Evolutionary conservation across 1,140 invertebrate genomes (phyloP).

Genomic region (Anagrus nilaparvatae): DNA sequence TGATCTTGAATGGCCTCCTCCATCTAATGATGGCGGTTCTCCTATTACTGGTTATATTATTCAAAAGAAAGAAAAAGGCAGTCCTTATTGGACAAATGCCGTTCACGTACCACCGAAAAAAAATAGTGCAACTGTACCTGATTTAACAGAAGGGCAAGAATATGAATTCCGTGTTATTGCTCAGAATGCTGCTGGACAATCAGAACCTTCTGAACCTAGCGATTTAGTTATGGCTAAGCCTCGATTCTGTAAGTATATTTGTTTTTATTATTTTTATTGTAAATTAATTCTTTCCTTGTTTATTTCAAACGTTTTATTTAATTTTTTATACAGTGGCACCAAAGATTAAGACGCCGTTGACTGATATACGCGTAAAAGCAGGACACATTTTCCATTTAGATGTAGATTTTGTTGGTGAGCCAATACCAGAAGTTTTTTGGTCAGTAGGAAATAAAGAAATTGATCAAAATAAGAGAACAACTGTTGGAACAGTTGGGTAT

Average conservation of each 20-base stretch:
- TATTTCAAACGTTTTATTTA: slow-evolving; percentile 13
- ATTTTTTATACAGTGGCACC: slow-evolving; percentile 58
- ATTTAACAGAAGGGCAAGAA: slow-evolving; percentile 85
- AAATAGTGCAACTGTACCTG: slow-evolving; percentile 70
- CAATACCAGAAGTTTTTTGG: slow-evolving; percentile 78
- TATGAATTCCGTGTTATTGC: slow-evolving; percentile 96
- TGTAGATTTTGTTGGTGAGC: slow-evolving; percentile 87
- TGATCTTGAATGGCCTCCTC: slow-evolving; percentile 80
- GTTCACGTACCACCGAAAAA: slow-evolving; percentile 71
- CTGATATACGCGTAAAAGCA: slow-evolving; percentile 80
- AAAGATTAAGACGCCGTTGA: slow-evolving; percentile 82
- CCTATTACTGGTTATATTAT: slow-evolving; percentile 89
- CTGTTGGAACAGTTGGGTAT: slow-evolving; percentile 79
- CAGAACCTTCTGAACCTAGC: slow-evolving; percentile 88
- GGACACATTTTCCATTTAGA: slow-evolving; percentile 88
- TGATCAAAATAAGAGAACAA: slow-evolving; percentile 67
- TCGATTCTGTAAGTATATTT: slow-evolving; percentile 55
- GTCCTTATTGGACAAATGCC: slow-evolving; percentile 81
- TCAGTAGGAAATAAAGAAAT: slow-evolving; percentile 64
- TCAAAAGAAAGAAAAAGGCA: slow-evolving; percentile 92
- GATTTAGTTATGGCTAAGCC: slow-evolving; percentile 79
- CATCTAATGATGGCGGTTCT: slow-evolving; percentile 80
- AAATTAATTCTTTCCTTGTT: not conserved
- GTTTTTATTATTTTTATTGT: not conserved
- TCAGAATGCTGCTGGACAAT: slow-evolving; percentile 89